Evolutionary conservation across 2,888 invertebrate genomes (phyloP).

Genomic region (Tetragonisca angustula): DNA sequence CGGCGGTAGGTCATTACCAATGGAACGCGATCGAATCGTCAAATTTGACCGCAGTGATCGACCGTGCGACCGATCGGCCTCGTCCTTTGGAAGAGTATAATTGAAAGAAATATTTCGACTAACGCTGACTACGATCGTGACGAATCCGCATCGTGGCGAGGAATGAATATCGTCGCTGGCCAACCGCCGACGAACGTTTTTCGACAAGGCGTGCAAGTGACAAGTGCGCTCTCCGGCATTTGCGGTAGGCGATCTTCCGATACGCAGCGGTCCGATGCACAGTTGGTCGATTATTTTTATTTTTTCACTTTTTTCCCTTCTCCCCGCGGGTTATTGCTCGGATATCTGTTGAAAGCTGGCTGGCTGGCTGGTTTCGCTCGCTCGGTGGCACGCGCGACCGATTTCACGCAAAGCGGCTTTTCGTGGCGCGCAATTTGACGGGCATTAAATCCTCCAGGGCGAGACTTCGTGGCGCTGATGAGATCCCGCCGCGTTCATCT

Average conservation of each 20-base stretch:
- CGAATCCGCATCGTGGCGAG: conserved; percentile 6
- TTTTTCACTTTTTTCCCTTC: too few species aligned
- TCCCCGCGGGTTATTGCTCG: conserved; percentile 65
- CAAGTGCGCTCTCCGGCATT: conserved; percentile 65
- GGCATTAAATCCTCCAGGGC: conserved; percentile 51
- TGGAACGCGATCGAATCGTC: conserved; percentile 7
- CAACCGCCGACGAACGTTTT: conserved; percentile 53
- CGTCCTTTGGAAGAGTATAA: conserved; percentile 40
- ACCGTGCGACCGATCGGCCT: not conserved
- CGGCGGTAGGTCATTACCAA: not conserved
- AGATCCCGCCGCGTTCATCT: conserved; percentile 45
- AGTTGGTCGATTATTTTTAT: conserved; percentile 68
- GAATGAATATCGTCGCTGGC: conserved; percentile 64
- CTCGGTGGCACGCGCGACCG: conserved; percentile 24
- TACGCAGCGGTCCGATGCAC: conserved; percentile 61
- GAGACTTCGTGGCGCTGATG: conserved; percentile 36
- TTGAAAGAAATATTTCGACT: conserved; percentile 52
- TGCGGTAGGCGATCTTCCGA: conserved; percentile 70
- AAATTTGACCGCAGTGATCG: conserved; percentile 9
- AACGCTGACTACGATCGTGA: not conserved
- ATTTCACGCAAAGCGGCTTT: conserved; percentile 67
- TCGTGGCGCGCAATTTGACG: conserved; percentile 46
- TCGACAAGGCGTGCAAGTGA: conserved; percentile 71
- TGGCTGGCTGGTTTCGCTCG: not conserved
- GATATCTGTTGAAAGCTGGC: conserved; percentile 61